Conservation (phyloP, 2,888 invertebrate species). For the Galerucella nymphaeae region DNA sequence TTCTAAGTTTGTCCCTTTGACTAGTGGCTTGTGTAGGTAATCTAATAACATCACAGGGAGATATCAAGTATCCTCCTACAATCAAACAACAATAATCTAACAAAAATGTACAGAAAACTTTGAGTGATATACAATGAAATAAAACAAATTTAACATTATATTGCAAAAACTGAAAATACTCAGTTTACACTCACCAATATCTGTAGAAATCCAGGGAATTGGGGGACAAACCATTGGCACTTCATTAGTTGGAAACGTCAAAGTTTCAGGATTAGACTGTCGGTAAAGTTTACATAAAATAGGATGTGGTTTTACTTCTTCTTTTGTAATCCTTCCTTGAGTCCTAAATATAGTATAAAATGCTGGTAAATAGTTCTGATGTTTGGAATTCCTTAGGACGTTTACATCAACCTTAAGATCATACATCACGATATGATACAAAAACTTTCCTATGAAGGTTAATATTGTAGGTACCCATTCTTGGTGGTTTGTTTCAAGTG, state of each 20-base stretch:
- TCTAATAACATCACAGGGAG: conserved; percentile 73
- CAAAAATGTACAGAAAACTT: not conserved
- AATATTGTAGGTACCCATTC: conserved; percentile 77
- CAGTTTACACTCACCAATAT: conserved; percentile 43
- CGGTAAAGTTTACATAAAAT: conserved; percentile 75
- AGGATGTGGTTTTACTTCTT: conserved; percentile 89
- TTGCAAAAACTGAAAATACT: not conserved
- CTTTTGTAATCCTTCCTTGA: conserved; percentile 72
- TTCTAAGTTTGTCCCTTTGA: conserved; percentile 73
- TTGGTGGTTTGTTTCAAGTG: conserved; percentile 63
- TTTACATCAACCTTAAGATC: conserved; percentile 87
- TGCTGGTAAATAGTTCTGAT: conserved; percentile 75
- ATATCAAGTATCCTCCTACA: conserved; percentile 70
- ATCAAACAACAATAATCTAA: conserved; percentile 48
- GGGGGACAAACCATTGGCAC: conserved; percentile 88
- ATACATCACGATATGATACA: conserved; percentile 87
- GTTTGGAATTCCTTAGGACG: conserved; percentile 70
- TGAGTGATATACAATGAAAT: too few species aligned
- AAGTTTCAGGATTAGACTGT: conserved; percentile 73
- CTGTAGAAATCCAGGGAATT: conserved; percentile 80
- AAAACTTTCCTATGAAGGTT: conserved; percentile 80
- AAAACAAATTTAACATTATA: too few species aligned
- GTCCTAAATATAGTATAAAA: conserved; percentile 83
- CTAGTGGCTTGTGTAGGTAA: conserved; percentile 72
- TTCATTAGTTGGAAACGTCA: conserved; percentile 78